These are phyloP conservation scores for Amorpha juglandis DNA, from an alignment of 2,888 invertebrate species.

Conservation along the genomic window DNA sequence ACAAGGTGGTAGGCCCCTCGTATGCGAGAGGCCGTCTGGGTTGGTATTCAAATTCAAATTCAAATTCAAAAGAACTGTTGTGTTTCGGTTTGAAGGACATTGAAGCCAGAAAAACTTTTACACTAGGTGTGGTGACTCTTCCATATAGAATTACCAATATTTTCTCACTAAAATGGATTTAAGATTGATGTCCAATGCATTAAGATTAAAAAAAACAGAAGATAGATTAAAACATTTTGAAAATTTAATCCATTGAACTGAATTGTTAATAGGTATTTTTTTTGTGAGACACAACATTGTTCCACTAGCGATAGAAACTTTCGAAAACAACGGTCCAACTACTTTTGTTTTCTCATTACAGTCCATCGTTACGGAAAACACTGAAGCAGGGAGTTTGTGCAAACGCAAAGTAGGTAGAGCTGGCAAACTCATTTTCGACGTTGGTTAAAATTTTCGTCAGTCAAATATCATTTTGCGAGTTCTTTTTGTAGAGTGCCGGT, in stretches of 20 bases:
- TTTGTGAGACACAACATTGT: conserved; percentile 7
- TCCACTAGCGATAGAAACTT: conserved; percentile 5
- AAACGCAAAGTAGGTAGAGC: conserved; percentile 5
- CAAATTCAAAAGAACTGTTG: too few species aligned
- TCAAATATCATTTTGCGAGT: conserved; percentile 63
- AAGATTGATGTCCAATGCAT: background rate
- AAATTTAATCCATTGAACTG: background rate
- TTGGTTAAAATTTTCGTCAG: conserved; percentile 57
- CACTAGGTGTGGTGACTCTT: too few species aligned
- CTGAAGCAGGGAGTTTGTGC: conserved; percentile 16
- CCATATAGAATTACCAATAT: too few species aligned
- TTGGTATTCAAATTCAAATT: too few species aligned
- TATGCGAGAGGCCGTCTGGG: too few species aligned
- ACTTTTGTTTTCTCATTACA: conserved; percentile 22
- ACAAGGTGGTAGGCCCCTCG: too few species aligned
- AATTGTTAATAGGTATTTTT: background rate
- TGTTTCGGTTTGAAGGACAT: too few species aligned
- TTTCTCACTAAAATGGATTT: background rate
- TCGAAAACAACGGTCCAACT: conserved; percentile 4
- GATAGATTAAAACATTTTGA: background rate
- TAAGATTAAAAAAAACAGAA: background rate
- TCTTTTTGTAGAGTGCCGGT: conserved; percentile 58
- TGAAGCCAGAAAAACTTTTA: too few species aligned
- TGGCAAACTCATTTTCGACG: conserved; percentile 41
- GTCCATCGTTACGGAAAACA: conserved; percentile 17